These are phyloP conservation scores for Helarctos malayanus DNA, from an alignment of 2,797 vertebrate genomes.

Conservation along the genomic window DNA sequence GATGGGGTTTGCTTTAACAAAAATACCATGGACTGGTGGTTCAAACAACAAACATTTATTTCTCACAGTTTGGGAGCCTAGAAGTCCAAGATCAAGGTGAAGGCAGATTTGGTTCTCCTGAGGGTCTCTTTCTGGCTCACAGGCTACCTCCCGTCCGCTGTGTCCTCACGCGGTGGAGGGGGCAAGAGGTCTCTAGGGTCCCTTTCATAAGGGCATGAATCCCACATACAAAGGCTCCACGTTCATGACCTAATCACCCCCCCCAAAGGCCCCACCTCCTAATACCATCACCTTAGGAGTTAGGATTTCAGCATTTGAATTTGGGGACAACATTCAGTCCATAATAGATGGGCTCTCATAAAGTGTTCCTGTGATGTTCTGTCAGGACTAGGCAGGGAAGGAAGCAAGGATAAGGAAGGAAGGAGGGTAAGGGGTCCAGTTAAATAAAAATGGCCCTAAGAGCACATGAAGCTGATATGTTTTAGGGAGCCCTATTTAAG, in stretches of 20 bases:
- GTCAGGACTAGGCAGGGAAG: background rate
- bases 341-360: background rate
- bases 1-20: background rate
- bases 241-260: background rate
- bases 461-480: rapidly evolving
- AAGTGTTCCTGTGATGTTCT: too few species aligned
- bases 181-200: rapidly evolving
- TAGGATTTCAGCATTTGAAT: background rate
- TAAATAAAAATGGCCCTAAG: background rate
- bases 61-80: background rate
- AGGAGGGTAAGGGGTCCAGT: background rate
- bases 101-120: background rate
- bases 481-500: background rate
- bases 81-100: background rate
- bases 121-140: background rate
- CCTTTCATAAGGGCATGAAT: background rate
- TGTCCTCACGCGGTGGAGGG: background rate
- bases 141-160: background rate
- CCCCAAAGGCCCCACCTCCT: background rate
- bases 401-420: background rate
- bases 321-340: background rate
- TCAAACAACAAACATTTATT: background rate
- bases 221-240: background rate
- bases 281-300: background rate
- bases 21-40: background rate